Conservation (phyloP, 2,113 vertebrate genomes). For the Chionomys nivalis region DNA sequence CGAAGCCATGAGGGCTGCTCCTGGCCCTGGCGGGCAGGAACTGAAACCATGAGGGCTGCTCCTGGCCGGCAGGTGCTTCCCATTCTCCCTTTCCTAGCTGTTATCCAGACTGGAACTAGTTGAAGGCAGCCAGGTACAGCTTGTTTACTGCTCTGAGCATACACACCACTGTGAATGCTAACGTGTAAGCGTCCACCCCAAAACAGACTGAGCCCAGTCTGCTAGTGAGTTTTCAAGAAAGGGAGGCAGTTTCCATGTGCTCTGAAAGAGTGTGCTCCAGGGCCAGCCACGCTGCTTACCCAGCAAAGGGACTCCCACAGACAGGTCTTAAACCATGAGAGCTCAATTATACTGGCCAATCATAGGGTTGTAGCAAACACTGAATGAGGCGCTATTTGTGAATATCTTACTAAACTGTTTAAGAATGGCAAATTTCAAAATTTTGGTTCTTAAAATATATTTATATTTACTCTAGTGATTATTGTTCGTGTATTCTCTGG, state of each 20-base stretch:
- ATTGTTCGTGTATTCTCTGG: neutral
- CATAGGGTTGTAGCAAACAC: neutral
- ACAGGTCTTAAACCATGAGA: neutral
- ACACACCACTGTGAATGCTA: neutral
- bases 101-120: neutral
- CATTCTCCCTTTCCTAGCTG: neutral
- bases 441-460: neutral
- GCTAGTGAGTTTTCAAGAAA: neutral
- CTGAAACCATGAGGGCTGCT: no score
- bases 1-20: neutral
- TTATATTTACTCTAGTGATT: neutral
- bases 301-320: neutral
- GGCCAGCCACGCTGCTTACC: neutral
- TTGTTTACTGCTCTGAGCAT: neutral
- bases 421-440: conserved; percentile 27
- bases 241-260: neutral
- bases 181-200: neutral
- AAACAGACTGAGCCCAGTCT: neutral
- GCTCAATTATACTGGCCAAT: neutral
- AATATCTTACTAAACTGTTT: neutral
- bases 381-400: neutral
- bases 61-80: no score
- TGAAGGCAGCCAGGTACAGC: neutral
- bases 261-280: neutral
- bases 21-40: no score